Percentiles rank a stretch among this genome's conserved stretches.
Evolutionary conservation across 2,888 invertebrate genomes (phyloP).

Genomic region (Apotomis betuletana): DNA sequence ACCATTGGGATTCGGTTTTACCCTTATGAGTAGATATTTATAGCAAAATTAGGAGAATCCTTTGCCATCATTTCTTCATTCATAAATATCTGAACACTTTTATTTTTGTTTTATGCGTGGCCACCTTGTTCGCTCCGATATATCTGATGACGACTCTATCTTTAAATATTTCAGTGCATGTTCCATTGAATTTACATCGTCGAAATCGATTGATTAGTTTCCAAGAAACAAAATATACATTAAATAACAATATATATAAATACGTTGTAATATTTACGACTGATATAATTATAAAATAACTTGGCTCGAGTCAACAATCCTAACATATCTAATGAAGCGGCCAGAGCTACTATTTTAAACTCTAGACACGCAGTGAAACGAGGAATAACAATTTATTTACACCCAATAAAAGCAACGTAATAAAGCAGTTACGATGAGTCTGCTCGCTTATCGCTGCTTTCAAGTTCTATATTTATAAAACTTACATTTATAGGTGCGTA

Average conservation of each 20-base stretch:
- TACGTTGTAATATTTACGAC: neutral
- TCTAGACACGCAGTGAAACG: slow-evolving; percentile 24
- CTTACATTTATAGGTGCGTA: slow-evolving; percentile 33
- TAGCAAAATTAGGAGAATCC: too few relatives aligned
- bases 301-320: slow-evolving; percentile 11
- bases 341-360: slow-evolving; percentile 13
- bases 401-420: slow-evolving; percentile 24
- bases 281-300: slow-evolving; percentile 3
- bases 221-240: neutral
- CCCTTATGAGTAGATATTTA: too few relatives aligned
- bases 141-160: too few relatives aligned
- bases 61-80: too few relatives aligned
- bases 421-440: slow-evolving; percentile 27
- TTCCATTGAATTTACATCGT: too few relatives aligned
- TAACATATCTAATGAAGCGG: slow-evolving; percentile 6
- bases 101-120: too few relatives aligned
- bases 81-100: too few relatives aligned
- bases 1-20: too few relatives aligned
- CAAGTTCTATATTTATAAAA: slow-evolving; percentile 35
- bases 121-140: too few relatives aligned
- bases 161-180: too few relatives aligned
- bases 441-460: slow-evolving; percentile 29
- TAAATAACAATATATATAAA: neutral
- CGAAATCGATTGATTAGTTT: neutral
- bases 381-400: slow-evolving; percentile 31